Conservation (phyloP, 2,888 invertebrate species). For the Quadroppia sp. region DNA sequence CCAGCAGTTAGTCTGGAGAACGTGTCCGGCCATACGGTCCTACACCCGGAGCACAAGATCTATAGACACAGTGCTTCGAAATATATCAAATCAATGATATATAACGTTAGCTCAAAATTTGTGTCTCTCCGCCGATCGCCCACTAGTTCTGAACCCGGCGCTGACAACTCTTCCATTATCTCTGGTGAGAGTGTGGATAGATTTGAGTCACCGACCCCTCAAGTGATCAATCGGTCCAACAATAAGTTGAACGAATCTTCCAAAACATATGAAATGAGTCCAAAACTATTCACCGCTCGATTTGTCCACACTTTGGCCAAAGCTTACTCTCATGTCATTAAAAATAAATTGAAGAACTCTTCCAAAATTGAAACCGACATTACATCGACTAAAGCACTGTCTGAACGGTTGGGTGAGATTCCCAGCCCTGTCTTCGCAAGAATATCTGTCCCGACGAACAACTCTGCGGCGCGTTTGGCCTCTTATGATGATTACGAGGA, state of each 20-base stretch:
- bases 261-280: slow-evolving; percentile 45
- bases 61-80: slow-evolving; percentile 61
- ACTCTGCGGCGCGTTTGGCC: slow-evolving; percentile 73
- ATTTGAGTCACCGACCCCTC: slow-evolving; percentile 8
- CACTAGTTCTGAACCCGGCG: slow-evolving; percentile 36
- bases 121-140: slow-evolving; percentile 44
- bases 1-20: slow-evolving; percentile 56
- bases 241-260: slow-evolving; percentile 43
- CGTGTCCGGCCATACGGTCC: slow-evolving; percentile 52
- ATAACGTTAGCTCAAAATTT: slow-evolving; percentile 49
- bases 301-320: slow-evolving; percentile 52
- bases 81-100: slow-evolving; percentile 50
- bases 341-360: slow-evolving; percentile 50
- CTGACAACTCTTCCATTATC: slow-evolving; percentile 23
- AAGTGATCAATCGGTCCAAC: background rate
- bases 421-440: slow-evolving; percentile 42
- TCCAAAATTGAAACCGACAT: slow-evolving; percentile 50
- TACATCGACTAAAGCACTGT: slow-evolving; percentile 37
- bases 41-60: slow-evolving; percentile 74
- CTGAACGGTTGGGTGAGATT: slow-evolving; percentile 10
- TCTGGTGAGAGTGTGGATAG: slow-evolving; percentile 29
- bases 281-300: slow-evolving; percentile 46
- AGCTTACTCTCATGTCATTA: slow-evolving; percentile 53
- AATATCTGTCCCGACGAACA: slow-evolving; percentile 43
- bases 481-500: slow-evolving; percentile 60